Evolutionary conservation across 2,113 vertebrate genomes (phyloP).

Genomic region (Piaya cayana): DNA sequence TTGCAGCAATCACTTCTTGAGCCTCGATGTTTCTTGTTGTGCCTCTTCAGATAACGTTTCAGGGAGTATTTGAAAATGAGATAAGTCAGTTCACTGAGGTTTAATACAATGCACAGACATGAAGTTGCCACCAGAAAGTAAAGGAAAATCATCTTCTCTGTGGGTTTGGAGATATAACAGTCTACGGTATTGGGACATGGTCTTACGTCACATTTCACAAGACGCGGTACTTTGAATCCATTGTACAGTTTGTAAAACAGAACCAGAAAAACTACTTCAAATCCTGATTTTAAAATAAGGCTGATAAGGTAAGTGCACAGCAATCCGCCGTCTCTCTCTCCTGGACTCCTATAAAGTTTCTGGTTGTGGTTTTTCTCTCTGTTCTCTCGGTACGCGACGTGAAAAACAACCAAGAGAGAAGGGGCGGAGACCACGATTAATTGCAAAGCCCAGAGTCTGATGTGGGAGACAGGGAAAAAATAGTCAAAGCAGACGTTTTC

Average conservation of each 20-base stretch:
- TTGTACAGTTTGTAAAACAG: constrained; percentile 85
- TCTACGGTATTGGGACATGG: constrained; percentile 87
- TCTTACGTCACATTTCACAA: constrained; percentile 78
- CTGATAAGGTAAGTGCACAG: constrained; percentile 84
- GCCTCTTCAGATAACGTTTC: constrained; percentile 72
- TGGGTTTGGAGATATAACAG: constrained; percentile 84
- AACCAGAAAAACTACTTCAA: constrained; percentile 84
- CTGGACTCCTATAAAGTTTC: constrained; percentile 76
- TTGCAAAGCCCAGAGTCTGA: constrained; percentile 89
- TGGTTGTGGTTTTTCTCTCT: constrained; percentile 76
- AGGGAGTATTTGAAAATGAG: constrained; percentile 80
- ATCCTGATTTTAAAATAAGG: constrained; percentile 81
- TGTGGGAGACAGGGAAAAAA: constrained; percentile 89
- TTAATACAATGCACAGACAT: constrained; percentile 81
- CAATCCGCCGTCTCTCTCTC: constrained; percentile 82
- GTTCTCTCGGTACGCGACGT: constrained; percentile 83
- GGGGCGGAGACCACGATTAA: constrained; percentile 89
- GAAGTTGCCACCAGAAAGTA: constrained; percentile 84
- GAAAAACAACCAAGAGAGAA: constrained; percentile 86
- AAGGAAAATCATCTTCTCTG: constrained; percentile 88
- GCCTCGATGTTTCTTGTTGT: neutral
- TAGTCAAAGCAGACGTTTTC: constrained; percentile 89
- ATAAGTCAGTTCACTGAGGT: constrained; percentile 81
- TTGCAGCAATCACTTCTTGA: neutral
- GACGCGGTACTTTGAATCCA: constrained; percentile 80